Percentiles rank a stretch among this genome's conserved stretches.
Evolutionary conservation across 2,113 vertebrate species (phyloP).

Genomic region (Epinephelus fuscoguttatus): DNA sequence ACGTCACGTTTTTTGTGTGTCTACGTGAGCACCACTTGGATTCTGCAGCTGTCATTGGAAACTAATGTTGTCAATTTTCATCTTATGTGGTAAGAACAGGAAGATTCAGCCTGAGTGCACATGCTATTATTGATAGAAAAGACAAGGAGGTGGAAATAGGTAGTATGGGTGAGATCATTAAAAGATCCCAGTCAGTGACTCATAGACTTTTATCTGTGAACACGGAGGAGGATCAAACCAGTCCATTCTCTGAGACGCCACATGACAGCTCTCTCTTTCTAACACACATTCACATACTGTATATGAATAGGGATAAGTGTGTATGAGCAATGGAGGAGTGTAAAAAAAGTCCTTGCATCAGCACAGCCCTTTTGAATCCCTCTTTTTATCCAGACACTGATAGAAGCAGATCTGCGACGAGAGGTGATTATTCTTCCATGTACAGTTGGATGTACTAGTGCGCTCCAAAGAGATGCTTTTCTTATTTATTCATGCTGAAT

Average conservation of each 20-base stretch:
- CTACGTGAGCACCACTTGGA: slow-evolving; percentile 10
- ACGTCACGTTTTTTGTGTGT: background rate
- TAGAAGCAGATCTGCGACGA: slow-evolving; percentile 5
- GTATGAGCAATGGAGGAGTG: slow-evolving; percentile 26
- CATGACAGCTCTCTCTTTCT: slow-evolving; percentile 42
- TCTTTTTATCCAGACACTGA: slow-evolving; percentile 29
- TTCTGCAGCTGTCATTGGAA: slow-evolving; percentile 43
- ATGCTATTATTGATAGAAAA: slow-evolving; percentile 50
- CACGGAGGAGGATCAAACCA: slow-evolving; percentile 72
- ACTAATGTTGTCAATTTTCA: slow-evolving; percentile 22
- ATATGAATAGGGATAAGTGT: slow-evolving; percentile 44
- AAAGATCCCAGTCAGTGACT: slow-evolving; percentile 74
- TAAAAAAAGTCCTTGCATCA: slow-evolving; percentile 35
- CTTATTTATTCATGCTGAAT: slow-evolving; percentile 52
- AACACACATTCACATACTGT: slow-evolving; percentile 35
- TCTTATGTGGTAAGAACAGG: slow-evolving; percentile 7
- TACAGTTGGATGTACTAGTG: slow-evolving; percentile 14
- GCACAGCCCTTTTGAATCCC: slow-evolving; percentile 16
- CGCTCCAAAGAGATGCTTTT: slow-evolving; percentile 27
- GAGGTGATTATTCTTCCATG: slow-evolving; percentile 18
- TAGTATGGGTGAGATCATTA: slow-evolving; percentile 69
- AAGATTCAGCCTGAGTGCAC: slow-evolving; percentile 3
- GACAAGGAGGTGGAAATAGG: slow-evolving; percentile 54
- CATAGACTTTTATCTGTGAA: slow-evolving; percentile 74
- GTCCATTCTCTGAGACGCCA: slow-evolving; percentile 40